A percentile compares a stretch with the other conserved stretches of the same genome.
Conservation (phyloP, 1,140 invertebrate genomes). For the Cherax quadricarinatus region DNA sequence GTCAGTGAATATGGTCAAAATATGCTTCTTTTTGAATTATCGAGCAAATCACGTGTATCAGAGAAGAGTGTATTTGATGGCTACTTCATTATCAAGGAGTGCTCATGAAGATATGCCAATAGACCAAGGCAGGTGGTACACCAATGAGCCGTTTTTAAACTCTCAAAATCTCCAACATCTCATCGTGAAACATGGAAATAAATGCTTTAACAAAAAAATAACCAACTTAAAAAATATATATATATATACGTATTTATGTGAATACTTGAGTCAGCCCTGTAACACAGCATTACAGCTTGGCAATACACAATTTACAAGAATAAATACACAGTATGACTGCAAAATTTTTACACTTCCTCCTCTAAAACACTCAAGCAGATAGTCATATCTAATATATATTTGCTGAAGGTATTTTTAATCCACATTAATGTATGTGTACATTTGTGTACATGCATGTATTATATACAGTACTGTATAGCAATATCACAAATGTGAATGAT, state of each 20-base stretch:
- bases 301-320: neutral
- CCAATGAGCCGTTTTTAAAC: neutral
- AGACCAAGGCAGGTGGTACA: neutral
- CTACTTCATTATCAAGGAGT: neutral
- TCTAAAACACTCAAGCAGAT: neutral
- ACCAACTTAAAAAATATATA: neutral
- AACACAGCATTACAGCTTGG: neutral
- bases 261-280: neutral
- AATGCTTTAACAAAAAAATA: neutral
- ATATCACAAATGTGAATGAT: neutral
- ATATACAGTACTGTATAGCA: neutral
- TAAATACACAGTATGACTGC: neutral
- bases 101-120: neutral
- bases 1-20: neutral
- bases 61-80: neutral
- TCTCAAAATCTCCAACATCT: neutral
- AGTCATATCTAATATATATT: neutral
- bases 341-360: neutral
- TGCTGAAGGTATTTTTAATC: neutral
- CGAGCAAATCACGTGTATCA: neutral
- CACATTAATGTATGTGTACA: neutral
- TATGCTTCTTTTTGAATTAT: neutral
- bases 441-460: neutral
- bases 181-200: neutral
- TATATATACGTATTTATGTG: conserved; percentile 14